Base-by-base conservation (phyloP, 1,140 invertebrate genomes). In the Leucophenga varia region DNA sequence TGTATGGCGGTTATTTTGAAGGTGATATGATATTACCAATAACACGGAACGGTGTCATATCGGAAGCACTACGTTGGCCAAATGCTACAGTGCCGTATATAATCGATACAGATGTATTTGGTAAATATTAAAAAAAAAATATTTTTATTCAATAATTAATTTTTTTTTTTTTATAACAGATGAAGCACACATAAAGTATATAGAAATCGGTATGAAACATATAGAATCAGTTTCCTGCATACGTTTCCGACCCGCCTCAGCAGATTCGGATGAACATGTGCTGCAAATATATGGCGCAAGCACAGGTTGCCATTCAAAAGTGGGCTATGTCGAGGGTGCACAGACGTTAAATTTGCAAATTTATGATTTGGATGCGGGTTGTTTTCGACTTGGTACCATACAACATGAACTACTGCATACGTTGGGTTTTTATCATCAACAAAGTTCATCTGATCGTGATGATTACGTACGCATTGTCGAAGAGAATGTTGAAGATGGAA, bases 401-500 rank as follows among this genome's bases (percentile, higher is more conserved):
- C 77, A 86, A 3, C 86, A 88, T 50, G 86, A 88, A 65, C 65
- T 88, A 3, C 70, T 86, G 20, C 86, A 88, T 46, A 78, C 81
- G 0, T 59, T 83, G 5, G 83, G 83, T 0, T 82, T 83, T 47
- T 79, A 72, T 52, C 79, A 87, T 52, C 82, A 86, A 53, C 84
- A 86, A 52, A 80, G 79, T 52, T 63, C 81, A 9, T 65, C 76
- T 8, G 80, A 87, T 64, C 67, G 85, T 13, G 83, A 86, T 54
- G 52, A 79, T 0, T 85, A 79, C 52, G 77, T 87, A 2, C 58
- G 51, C 1, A 79, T 87, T 43, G 63, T 75, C 12, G 79, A 76
- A 61, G 67, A 80, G 16, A 86, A 86, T 52, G 84, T 87, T 12
- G 60, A 72, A 5, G 51, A 67, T 0, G 61, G 55, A 2, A 78